Base-by-base conservation (phyloP, 2,888 invertebrate genomes). In the Nudaria mundana region DNA sequence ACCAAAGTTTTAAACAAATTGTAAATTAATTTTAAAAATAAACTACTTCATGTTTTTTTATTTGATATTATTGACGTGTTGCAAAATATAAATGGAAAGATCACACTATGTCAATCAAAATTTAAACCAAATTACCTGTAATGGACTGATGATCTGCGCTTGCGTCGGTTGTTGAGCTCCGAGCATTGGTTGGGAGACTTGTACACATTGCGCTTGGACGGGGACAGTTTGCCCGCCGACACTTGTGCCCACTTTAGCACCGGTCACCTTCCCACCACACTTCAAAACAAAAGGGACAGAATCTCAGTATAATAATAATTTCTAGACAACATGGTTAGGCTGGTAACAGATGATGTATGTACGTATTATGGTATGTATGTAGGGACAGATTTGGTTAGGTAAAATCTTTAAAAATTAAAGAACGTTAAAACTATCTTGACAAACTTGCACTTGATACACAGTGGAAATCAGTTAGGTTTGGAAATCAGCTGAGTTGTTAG, bases 131-230 rank as follows among this genome's bases (percentile, higher is more conserved):
- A 39, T 40, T 73, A 92, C 92, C 85, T 94, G 94, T 50, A 94
- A 71, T 0, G 93, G 93, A 64, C 92, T 93, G 53, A 94, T 92
- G 56, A 94, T 92, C 77, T 94, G 94, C 20, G 94, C 91, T 40
- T 93, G 93, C 2, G 93, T 89, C 3, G 92, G 92, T 20, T 93
- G 92, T 65, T 92, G 92, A 2, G 89, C 79, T 30, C 91, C 90
- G 16, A 92, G 83, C 82, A 94, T 91, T 1, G 93, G 92, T 65
- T 93, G 93, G 10, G 93, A 92, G 0, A 93, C 93, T 67, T 93
- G 93, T 39, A 93, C 93, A 73, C 93, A 93, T 69, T 93, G 93
- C 52, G 93, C 90, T 47, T 91, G 90, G 41, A 91, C 90, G 40
- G 64, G 90, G 54, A 89, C 70, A 11, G 89, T 81, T 60, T 64